These are phyloP conservation scores for Dipodomys stephensi DNA, from an alignment of 2,113 vertebrate genomes.

Conservation along the genomic window DNA sequence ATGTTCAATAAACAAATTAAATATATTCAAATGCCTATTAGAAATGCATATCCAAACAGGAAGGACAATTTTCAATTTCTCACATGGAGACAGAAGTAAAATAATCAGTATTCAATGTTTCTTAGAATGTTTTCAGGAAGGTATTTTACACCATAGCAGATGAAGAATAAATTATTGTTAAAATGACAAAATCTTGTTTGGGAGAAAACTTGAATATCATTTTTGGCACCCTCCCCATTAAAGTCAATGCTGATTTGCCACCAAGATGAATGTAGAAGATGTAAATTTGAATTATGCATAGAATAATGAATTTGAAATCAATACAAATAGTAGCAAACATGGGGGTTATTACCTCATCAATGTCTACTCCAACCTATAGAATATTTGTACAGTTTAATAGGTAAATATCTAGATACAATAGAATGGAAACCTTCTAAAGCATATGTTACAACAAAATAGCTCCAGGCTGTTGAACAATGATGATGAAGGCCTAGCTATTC, in stretches of 20 bases:
- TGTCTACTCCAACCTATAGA: not conserved
- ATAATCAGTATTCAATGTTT: not conserved
- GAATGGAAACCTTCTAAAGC: not conserved
- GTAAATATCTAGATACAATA: not conserved
- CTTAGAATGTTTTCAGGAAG: not conserved
- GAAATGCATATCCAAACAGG: slow-evolving; percentile 35
- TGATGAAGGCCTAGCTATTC: no score
- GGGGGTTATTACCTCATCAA: not conserved
- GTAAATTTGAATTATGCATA: not conserved
- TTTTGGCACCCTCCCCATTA: not conserved
- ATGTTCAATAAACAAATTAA: not conserved
- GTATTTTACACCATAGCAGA: not conserved
- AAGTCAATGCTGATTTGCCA: not conserved
- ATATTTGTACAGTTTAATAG: no score
- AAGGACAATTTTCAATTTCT: not conserved
- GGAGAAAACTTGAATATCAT: not conserved
- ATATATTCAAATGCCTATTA: not conserved
- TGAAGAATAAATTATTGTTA: not conserved
- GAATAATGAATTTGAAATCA: not conserved
- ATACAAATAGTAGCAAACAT: not conserved
- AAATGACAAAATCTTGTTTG: not conserved
- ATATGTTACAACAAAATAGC: not conserved
- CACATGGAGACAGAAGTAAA: not conserved
- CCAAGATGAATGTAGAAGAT: not conserved
- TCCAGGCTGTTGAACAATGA: no score